Evolutionary conservation across 2,888 invertebrate genomes (phyloP), one percentile per base, ranked within the genome.

Genomic region (Oscheius onirici): DNA sequence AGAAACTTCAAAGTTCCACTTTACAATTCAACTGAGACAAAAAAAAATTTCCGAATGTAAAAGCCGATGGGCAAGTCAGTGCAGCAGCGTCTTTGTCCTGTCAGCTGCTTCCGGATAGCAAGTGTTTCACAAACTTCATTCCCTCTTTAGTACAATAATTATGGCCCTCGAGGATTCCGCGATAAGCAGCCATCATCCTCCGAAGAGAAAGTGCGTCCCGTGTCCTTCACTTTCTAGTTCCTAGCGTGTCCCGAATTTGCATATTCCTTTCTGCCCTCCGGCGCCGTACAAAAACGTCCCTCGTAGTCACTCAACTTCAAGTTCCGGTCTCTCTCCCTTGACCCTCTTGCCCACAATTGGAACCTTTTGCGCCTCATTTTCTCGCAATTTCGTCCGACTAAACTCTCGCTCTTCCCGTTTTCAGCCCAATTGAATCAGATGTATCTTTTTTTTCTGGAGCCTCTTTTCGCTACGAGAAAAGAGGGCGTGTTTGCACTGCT

Each of bases 221-320:
- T 34, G 34, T 41, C 58, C 58, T 58, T 58, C 58, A 41, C 58
- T 58, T 58, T 58, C 58, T 41, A 58, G 58, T 58, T 58, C 41
- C 57, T 57, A 15, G 34, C 15, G 15, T 58, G 40, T 58, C 58
- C 40, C 58, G 40, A 40, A 58, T 58, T 58, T 58, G 58, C 58
- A 58, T 58, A 58, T 58, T 58, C 55, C 22, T 28, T 55, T 26
- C n/a, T 55, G 24, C 20, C 52, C 52, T 52, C 52, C 55, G 55
- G 22, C 20, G 8, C 22, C n/a, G 52, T 34, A 34, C 34, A 17
- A 52, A 52, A 52, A 52, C 17, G 51, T 51, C 11, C 51, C 20
- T 3, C 1, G 52, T 22, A 24, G 24, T 52, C 24, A 15, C 22
- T 52, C 52, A 40, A 43, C 28, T 57, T 34, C 28, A n/a, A 5